Base-by-base conservation (phyloP, 2,113 vertebrate species). In the Chitala chitala region DNA sequence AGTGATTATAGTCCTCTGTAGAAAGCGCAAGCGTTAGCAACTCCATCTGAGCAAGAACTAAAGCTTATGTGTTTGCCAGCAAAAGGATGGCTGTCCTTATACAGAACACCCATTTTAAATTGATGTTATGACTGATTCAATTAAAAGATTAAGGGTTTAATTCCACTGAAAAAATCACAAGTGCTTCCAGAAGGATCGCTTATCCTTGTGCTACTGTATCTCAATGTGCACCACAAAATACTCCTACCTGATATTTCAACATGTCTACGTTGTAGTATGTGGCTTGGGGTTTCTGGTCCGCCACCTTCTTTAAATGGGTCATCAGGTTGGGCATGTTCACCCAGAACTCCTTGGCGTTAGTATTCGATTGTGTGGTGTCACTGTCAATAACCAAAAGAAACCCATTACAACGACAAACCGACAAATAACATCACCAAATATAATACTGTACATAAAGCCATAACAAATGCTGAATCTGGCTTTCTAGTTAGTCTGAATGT, bases 221-320 rank as follows among this genome's bases (percentile, higher is more conserved):
- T 51, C 26, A 26, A 20, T n/a, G 20, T 26, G 24, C 31, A 33
- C 13, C 33, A 29, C 33, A 17, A 5, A n/a, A 51, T 44, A 17
- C 5, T 1, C 83, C 79, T 84, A 98, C 96, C 94, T 99, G 96
- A 83, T 99, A 99, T 79, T 99, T 99, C 83, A 99, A 93, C 96
- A 99, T 99, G 78, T 99, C 96, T 87, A 99, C 96, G 17, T 99
- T 99, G 84, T 99, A 99, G 86, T 99, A 99, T 2, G 96, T 98
- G 38, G 96, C 96, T 79, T 97, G 95, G 12, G 96, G 96, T 81
- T 98, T 97, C 89, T 98, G 96, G 75, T 99, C 96, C 0, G 96
- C 95, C 51, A 99, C 95, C 87, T 94, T 98, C 87, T 94, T 99
- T 54, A 99, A 87, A 80, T 99, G 96, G 76, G 90, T 91, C 92